phyloP scores from a whole-genome alignment of 2,113 vertebrate genomes.

The Gasterosteus nipponicus region DNA sequence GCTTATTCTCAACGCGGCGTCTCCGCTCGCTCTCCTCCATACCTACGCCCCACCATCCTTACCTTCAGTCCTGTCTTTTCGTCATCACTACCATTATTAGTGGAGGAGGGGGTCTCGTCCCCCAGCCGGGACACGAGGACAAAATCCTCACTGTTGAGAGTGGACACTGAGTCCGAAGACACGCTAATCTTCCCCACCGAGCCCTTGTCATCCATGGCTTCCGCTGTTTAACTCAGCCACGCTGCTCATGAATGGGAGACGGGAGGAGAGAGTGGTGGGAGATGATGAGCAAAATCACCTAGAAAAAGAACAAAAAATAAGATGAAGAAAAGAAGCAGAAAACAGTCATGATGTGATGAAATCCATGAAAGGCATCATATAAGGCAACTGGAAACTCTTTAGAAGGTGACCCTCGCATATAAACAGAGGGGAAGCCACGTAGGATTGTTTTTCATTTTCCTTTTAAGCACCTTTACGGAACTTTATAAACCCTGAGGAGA shows the following conservation, averaged over 20 bases:
- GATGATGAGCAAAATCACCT: constrained; percentile 92
- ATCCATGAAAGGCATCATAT: constrained; percentile 64
- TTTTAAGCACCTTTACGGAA: constrained; percentile 23
- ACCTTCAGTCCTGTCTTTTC: constrained; percentile 99
- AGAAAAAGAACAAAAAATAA: constrained; percentile 85
- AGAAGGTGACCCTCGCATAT: constrained; percentile 8
- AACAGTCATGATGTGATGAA: constrained; percentile 74
- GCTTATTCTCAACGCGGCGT: constrained; percentile 4
- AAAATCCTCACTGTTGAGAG: constrained; percentile 99
- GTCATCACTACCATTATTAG: constrained; percentile 99
- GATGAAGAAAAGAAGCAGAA: constrained; percentile 65
- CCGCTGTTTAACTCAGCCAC: constrained; percentile 88
- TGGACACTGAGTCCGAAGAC: constrained; percentile 99
- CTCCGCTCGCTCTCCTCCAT: constrained; percentile 27
- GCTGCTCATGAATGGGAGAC: constrained; percentile 91
- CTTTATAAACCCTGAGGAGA: not conserved
- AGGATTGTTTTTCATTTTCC: constrained; percentile 2
- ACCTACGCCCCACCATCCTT: constrained; percentile 74
- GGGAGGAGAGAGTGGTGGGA: constrained; percentile 68
- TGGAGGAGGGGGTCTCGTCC: constrained; percentile 96
- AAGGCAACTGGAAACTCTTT: constrained; percentile 21
- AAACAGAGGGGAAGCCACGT: not conserved
- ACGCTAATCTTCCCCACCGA: constrained; percentile 99
- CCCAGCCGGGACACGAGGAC: constrained; percentile 99
- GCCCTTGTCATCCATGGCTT: constrained; percentile 99